A percentile compares a stretch with the other conserved stretches of the same genome.
phyloP scores from a whole-genome alignment of 2,888 invertebrate species.

The Cheiracanthium punctorium region DNA sequence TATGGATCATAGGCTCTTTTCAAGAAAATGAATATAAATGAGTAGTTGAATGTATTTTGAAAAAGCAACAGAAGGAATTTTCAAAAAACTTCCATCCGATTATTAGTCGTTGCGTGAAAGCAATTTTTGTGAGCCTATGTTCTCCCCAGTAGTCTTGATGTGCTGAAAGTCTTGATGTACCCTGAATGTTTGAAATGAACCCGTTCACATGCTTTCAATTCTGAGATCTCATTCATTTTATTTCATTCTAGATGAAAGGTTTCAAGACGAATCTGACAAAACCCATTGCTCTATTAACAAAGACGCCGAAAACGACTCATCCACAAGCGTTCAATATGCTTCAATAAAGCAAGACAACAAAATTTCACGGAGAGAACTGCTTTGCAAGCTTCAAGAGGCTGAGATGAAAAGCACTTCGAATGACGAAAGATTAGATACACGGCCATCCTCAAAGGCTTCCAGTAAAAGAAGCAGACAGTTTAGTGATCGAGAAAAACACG shows the following conservation, averaged over 20 bases:
- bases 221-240: too few species aligned
- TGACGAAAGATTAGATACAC: neutral
- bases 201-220: too few species aligned
- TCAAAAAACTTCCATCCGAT: too few species aligned
- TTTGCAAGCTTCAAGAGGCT: slow-evolving; percentile 50
- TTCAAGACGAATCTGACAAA: neutral
- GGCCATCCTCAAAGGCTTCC: neutral
- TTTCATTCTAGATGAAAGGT: slow-evolving; percentile 19
- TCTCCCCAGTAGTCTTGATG: too few species aligned
- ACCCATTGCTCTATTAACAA: neutral
- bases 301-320: slow-evolving; percentile 7
- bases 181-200: too few species aligned
- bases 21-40: too few species aligned
- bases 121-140: too few species aligned
- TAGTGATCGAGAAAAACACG: neutral
- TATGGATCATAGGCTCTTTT: too few species aligned
- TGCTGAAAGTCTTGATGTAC: too few species aligned
- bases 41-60: too few species aligned
- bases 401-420: neutral
- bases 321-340: slow-evolving; percentile 24
- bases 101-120: too few species aligned
- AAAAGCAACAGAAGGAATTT: too few species aligned
- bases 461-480: slow-evolving; percentile 1
- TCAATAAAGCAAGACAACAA: slow-evolving; percentile 34
- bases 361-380: slow-evolving; percentile 53